A percentile compares a stretch with the other conserved stretches of the same genome.
These are phyloP conservation scores for Megalopta genalis DNA, from an alignment of 1,140 invertebrate genomes.

Conservation along the genomic window DNA sequence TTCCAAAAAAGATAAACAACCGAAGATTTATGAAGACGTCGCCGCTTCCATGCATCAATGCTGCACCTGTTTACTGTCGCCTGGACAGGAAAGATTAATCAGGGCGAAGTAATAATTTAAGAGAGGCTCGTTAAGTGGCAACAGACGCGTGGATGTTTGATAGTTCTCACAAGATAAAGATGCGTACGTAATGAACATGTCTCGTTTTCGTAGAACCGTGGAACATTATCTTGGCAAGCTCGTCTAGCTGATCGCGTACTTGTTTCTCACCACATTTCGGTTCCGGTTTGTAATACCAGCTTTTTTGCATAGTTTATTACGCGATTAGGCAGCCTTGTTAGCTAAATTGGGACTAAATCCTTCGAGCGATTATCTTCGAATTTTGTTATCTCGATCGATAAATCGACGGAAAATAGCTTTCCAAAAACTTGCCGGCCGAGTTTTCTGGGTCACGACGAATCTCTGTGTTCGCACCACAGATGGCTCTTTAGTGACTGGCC, in stretches of 20 bases:
- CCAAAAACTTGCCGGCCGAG: constrained; percentile 31
- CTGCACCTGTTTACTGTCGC: constrained; percentile 9
- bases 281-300: background rate
- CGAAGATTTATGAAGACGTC: background rate
- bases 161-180: constrained; percentile 37
- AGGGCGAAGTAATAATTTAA: constrained; percentile 39
- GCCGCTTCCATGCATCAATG: background rate
- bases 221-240: constrained; percentile 15
- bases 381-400: constrained; percentile 17
- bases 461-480: constrained; percentile 1
- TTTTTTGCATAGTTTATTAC: too few relatives aligned
- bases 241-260: background rate
- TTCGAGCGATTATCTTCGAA: background rate
- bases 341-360: background rate
- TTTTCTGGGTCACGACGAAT: background rate
- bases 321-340: background rate
- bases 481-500: constrained; percentile 24
- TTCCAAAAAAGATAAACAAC: background rate
- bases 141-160: constrained; percentile 14
- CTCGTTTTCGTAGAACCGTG: constrained; percentile 20
- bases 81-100: constrained; percentile 23
- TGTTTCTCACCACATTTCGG: background rate
- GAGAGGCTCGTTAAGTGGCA: constrained; percentile 34
- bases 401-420: background rate
- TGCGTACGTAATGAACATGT: constrained; percentile 18